phyloP scores from a whole-genome alignment of 2,797 vertebrate species.

The Melanotaenia pygmaea region DNA sequence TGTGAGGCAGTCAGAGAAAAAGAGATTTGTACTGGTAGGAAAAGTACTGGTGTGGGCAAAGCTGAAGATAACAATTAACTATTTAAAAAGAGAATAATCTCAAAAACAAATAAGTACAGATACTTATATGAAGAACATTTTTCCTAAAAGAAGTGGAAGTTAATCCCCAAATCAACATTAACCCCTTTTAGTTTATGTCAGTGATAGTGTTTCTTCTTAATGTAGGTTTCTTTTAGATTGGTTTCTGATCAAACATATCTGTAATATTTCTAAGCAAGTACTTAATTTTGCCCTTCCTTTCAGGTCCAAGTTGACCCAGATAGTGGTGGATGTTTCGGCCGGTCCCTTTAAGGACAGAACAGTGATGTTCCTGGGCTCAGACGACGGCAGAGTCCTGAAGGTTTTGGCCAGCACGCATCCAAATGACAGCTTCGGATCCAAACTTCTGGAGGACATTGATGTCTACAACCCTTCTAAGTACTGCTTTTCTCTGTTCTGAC shows the following conservation, averaged over 20 bases:
- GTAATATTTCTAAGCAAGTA: background rate
- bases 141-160: background rate
- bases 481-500: background rate
- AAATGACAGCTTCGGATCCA: conserved; percentile 85
- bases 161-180: background rate
- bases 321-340: conserved; percentile 89
- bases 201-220: background rate
- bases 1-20: background rate
- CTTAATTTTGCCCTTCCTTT: background rate
- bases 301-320: conserved; percentile 91
- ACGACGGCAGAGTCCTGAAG: conserved; percentile 93
- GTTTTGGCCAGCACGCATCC: conserved; percentile 87
- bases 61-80: background rate
- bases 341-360: conserved; percentile 92
- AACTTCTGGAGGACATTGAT: conserved; percentile 93
- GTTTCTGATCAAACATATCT: background rate
- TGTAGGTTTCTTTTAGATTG: background rate
- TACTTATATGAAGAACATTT: background rate
- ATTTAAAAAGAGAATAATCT: too few species aligned
- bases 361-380: conserved; percentile 93
- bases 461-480: conserved; percentile 91
- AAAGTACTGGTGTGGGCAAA: background rate
- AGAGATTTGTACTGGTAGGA: background rate
- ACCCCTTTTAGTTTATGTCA: background rate
- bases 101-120: too few species aligned